Evolutionary conservation across 1,140 invertebrate genomes (phyloP).

Genomic region (Conus betulinus): DNA sequence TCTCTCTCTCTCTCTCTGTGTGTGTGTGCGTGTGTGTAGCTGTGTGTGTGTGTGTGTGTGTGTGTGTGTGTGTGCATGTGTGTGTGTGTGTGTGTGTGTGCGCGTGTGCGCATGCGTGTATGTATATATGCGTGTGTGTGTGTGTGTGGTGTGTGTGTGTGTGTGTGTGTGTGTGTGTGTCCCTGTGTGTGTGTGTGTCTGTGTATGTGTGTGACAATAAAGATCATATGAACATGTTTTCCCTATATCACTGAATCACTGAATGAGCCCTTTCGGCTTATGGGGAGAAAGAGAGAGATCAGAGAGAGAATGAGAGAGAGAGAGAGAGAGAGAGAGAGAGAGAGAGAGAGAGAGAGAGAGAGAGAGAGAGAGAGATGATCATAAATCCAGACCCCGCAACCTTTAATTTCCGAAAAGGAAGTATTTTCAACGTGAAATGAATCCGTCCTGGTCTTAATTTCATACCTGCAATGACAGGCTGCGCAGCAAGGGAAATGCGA

Average conservation of each 20-base stretch:
- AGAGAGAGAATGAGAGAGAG: not conserved
- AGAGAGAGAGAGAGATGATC: no score
- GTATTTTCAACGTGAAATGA: not conserved
- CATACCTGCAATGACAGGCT: not conserved
- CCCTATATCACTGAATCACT: not conserved
- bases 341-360: not conserved
- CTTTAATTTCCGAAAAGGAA: not conserved
- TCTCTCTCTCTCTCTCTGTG: not conserved
- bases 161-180: conserved; percentile 7
- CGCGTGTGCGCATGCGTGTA: not conserved
- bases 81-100: not conserved
- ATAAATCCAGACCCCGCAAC: not conserved
- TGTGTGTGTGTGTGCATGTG: not conserved
- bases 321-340: not conserved
- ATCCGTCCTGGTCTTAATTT: not conserved
- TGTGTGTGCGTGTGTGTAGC: not conserved
- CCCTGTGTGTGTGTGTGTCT: not conserved
- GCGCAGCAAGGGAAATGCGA: no score
- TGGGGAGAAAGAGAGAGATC: no score
- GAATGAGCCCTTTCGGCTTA: no score
- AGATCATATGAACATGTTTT: not conserved
- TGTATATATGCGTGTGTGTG: not conserved
- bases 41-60: conserved; percentile 1
- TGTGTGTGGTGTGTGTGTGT: conserved; percentile 7
- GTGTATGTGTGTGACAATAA: not conserved